These are phyloP conservation scores for Vimba vimba DNA, from an alignment of 2,113 vertebrate species.

Conservation along the genomic window DNA sequence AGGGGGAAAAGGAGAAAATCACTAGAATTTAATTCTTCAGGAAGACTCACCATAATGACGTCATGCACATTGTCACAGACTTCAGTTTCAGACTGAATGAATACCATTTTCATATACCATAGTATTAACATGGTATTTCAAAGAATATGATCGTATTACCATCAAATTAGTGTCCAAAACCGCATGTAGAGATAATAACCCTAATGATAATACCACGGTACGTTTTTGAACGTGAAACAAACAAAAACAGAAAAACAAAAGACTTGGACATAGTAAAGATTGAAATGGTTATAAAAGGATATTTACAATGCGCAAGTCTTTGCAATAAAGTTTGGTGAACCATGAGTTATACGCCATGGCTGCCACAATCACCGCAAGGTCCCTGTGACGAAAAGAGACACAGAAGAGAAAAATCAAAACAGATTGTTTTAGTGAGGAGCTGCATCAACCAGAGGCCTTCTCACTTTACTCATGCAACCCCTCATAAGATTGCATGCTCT, in stretches of 20 bases:
- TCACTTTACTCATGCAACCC: constrained; percentile 47
- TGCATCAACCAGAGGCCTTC: not conserved
- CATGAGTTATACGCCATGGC: constrained; percentile 91
- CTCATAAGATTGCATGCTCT: constrained; percentile 40
- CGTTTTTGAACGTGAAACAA: not conserved
- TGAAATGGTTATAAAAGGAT: constrained; percentile 8
- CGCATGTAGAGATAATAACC: not conserved
- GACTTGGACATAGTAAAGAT: not conserved
- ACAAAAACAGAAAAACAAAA: constrained; percentile 7
- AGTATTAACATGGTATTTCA: not conserved
- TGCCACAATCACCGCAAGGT: constrained; percentile 90
- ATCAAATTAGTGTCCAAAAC: not conserved
- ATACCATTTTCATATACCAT: not conserved
- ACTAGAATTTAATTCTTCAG: not conserved
- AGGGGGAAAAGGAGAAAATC: not conserved
- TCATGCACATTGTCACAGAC: constrained; percentile 8
- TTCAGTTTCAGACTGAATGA: not conserved
- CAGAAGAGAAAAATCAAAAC: constrained; percentile 32
- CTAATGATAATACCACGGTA: not conserved
- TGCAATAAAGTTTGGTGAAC: constrained; percentile 91
- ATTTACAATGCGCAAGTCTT: constrained; percentile 87
- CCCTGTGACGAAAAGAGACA: constrained; percentile 72
- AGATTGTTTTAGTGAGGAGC: not conserved
- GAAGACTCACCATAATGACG: not conserved
- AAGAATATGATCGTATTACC: not conserved